Evolutionary conservation across 2,888 invertebrate species (phyloP), one percentile per base, ranked within the genome.

Genomic region (Parnassius glacialis): DNA sequence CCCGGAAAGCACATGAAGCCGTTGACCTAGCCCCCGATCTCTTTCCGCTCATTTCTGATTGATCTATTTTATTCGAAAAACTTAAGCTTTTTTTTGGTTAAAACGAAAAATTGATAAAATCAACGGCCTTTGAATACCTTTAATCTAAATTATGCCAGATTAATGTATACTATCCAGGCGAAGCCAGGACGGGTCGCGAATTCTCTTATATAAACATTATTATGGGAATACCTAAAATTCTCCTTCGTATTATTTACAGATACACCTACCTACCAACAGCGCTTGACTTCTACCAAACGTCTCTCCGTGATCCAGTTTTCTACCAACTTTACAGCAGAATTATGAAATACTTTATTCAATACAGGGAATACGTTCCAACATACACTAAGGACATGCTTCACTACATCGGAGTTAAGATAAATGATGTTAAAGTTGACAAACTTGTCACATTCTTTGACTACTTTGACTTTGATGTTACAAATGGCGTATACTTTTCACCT

Each of bases 221-320:
- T 25, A 25, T 43, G 80, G 80, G 7, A 25, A 5, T 25, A 25
- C 25, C 25, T 7, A 25, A 34, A 34, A 7, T 34, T 34, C 34
- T 34, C 5, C 34, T 34, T 20, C 34, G 1, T 34, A 34, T 34
- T 34, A 34, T 34, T 80, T 81, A 44, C 76, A 92, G 90, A 55
- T 83, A 85, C 73, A 71, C 72, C 10, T 81, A 90, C 64, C 73
- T 90, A 20, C 94, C 95, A n/a, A 91, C 93, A 43, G 92, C 93
- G 13, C 85, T 95, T 54, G 93, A 94, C 76, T 93, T 93, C 76
- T 93, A 92, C 76, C 92, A 93, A 73, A 94, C 95, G 9, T 92
- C 94, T 66, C 78, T 94, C 70, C 94, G 95, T 67, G 95, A 96
- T 79, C 95, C 95, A 16, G 92, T 93, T 45, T 95, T 95, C 93